phyloP scores from a whole-genome alignment of 2,797 vertebrate genomes.

The Arctocebus calabarensis region DNA sequence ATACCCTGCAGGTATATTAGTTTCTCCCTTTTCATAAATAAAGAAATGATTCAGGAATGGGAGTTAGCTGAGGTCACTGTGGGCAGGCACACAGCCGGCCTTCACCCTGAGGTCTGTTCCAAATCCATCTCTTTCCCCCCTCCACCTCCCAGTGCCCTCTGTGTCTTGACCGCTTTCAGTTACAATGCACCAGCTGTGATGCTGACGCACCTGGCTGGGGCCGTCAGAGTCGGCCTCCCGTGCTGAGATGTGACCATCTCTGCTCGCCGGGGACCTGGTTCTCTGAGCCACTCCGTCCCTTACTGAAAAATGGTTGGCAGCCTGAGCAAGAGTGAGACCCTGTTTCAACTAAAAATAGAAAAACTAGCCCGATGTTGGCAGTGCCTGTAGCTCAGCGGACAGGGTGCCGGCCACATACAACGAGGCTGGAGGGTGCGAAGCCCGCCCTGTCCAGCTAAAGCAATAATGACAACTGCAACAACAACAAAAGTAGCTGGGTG shows the following conservation, averaged over 20 bases:
- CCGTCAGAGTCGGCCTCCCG: background rate
- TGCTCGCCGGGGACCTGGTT: background rate
- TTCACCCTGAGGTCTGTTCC: background rate
- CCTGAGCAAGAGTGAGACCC: no score
- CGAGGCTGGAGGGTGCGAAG: no score
- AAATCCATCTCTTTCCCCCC: background rate
- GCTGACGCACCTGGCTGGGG: background rate
- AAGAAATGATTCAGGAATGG: background rate
- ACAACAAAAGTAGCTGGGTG: no score
- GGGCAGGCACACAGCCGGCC: background rate
- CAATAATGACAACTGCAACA: no score
- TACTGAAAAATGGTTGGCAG: no score
- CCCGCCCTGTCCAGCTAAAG: no score
- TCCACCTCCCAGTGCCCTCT: background rate
- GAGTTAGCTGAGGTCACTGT: background rate
- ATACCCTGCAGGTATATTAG: background rate
- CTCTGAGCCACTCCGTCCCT: no score
- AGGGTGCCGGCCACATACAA: no score
- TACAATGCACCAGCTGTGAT: background rate
- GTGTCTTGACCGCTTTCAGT: background rate
- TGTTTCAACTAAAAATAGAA: no score
- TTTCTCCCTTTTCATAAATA: background rate
- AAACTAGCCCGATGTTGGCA: no score
- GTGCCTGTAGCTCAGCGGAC: no score
- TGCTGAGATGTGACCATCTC: background rate